Evolutionary conservation across 2,888 invertebrate species (phyloP).

Genomic region (Limenitis camilla): DNA sequence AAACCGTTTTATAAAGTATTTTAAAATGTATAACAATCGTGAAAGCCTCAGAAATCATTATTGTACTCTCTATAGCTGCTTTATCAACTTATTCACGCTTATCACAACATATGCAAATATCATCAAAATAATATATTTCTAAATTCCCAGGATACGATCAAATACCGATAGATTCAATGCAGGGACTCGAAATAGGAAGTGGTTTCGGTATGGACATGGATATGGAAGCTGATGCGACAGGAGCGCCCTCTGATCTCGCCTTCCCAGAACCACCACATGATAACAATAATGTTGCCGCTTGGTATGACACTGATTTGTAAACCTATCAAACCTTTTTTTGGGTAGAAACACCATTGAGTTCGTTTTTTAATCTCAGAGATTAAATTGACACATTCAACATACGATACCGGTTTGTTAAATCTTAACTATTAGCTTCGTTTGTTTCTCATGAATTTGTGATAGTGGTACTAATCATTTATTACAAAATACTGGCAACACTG

Average conservation of each 20-base stretch:
- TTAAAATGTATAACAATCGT: no score
- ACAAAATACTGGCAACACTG: no score
- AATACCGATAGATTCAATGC: slow-evolving; percentile 97
- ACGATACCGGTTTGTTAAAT: no score
- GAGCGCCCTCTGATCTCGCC: slow-evolving; percentile 84
- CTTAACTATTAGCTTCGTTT: no score
- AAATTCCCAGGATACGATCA: slow-evolving; percentile 90
- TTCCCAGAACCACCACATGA: slow-evolving; percentile 89
- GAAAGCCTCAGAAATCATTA: no score
- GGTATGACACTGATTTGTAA: slow-evolving; percentile 98
- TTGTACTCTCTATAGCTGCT: not conserved
- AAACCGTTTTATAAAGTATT: no score
- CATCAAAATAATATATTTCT: not conserved
- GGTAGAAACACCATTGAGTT: no score
- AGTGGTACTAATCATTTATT: no score
- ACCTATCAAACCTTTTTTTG: not conserved
- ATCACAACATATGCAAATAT: not conserved
- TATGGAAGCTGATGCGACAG: slow-evolving; percentile 85
- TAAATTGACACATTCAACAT: no score
- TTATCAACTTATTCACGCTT: not conserved
- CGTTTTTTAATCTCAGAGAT: no score
- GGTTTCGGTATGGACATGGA: slow-evolving; percentile 94
- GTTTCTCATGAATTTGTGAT: no score
- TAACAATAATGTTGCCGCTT: slow-evolving; percentile 94
- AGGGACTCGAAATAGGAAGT: slow-evolving; percentile 92